A percentile compares a stretch with the other conserved stretches of the same genome.
Evolutionary conservation across 2,797 vertebrate species (phyloP).

Genomic region (Pantherophis alleghaniensis): DNA sequence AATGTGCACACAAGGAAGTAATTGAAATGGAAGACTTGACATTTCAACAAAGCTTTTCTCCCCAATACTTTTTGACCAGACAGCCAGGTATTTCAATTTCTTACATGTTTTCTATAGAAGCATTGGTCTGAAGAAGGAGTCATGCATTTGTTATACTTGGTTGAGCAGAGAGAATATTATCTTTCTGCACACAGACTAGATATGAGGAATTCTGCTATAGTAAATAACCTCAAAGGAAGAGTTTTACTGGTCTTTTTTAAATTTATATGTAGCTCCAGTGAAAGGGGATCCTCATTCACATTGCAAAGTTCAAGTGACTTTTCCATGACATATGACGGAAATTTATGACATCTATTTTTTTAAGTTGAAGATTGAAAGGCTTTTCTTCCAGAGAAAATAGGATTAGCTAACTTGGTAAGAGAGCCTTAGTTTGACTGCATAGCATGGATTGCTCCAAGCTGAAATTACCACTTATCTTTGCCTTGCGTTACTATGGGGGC

Average conservation of each 20-base stretch:
- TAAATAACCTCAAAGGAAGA: not conserved
- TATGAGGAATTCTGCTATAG: not conserved
- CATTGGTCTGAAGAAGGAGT: not conserved
- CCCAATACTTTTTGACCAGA: slow-evolving; percentile 14
- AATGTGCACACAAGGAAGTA: slow-evolving; percentile 17
- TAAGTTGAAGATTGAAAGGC: not conserved
- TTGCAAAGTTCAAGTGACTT: not conserved
- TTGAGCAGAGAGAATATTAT: not conserved
- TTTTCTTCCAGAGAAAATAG: not conserved
- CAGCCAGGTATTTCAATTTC: not conserved
- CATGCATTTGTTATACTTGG: not conserved
- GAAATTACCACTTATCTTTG: not conserved
- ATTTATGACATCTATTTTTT: not conserved
- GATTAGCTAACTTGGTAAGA: not conserved
- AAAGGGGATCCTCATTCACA: not conserved
- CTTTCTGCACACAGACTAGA: not conserved
- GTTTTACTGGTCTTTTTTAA: not conserved
- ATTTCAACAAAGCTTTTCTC: slow-evolving; percentile 19
- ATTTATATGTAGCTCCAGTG: not conserved
- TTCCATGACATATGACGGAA: not conserved
- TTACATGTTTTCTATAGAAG: not conserved
- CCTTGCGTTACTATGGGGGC: not conserved
- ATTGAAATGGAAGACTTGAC: slow-evolving; percentile 22
- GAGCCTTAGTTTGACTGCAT: not conserved
- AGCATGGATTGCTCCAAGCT: not conserved